Percentiles rank a stretch among this genome's conserved stretches.
These are phyloP conservation scores for Mercenaria mercenaria DNA, from an alignment of 1,140 invertebrate species.

Conservation along the genomic window DNA sequence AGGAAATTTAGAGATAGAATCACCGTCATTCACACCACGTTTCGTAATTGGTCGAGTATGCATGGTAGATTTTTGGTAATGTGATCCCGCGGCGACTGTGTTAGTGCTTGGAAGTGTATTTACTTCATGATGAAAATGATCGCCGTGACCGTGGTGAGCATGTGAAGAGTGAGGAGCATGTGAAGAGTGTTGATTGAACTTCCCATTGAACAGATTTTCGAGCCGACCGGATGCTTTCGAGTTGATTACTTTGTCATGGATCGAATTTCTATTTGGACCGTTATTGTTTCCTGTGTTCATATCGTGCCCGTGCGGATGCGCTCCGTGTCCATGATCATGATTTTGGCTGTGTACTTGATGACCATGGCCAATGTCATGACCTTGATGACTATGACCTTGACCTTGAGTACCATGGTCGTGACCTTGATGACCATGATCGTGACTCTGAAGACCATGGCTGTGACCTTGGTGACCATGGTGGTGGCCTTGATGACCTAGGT, in stretches of 20 bases:
- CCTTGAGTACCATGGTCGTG: not conserved
- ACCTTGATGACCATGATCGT: not conserved
- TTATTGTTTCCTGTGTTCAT: too few species aligned
- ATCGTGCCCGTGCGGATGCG: not conserved
- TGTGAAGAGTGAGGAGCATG: not conserved
- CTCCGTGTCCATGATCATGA: not conserved
- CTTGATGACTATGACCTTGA: not conserved
- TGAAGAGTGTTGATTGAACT: not conserved
- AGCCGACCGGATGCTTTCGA: not conserved
- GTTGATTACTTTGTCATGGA: not conserved
- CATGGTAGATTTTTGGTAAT: not conserved
- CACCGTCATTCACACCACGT: not conserved
- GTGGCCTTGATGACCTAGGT: not conserved
- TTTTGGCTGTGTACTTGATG: not conserved
- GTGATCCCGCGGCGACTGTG: not conserved
- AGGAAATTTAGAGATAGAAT: not conserved
- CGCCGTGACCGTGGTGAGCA: not conserved
- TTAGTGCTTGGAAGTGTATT: not conserved
- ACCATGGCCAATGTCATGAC: not conserved
- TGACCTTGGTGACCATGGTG: not conserved
- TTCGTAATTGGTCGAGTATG: slow-evolving; percentile 20
- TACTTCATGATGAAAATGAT: not conserved
- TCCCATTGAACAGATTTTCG: not conserved
- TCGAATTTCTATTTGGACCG: not conserved
- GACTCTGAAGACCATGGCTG: not conserved